Conservation (phyloP, 1,140 invertebrate species). For the Pseudomyrmex concolor region DNA sequence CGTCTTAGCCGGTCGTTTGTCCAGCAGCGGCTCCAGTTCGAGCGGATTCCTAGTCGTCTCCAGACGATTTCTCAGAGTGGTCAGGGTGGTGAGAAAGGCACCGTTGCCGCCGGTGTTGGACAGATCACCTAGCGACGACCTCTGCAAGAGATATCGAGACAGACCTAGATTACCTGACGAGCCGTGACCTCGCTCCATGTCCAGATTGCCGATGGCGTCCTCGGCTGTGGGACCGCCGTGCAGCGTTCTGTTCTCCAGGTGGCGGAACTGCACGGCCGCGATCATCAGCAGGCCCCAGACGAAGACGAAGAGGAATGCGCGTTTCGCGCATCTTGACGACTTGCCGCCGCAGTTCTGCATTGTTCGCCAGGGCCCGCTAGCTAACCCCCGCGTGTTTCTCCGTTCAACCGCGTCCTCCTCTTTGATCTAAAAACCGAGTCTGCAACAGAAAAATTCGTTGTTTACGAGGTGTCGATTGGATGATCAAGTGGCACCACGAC, state of each 20-base stretch:
- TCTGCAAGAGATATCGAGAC: constrained; percentile 79
- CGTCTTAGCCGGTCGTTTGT: constrained; percentile 88
- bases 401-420: constrained; percentile 27
- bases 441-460: constrained; percentile 30
- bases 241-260: constrained; percentile 77
- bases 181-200: constrained; percentile 58
- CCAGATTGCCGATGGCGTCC: constrained; percentile 68
- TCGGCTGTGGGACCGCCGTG: constrained; percentile 72
- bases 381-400: background rate
- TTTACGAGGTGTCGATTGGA: constrained; percentile 17
- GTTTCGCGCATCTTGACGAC: constrained; percentile 83
- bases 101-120: constrained; percentile 65
- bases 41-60: constrained; percentile 79
- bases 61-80: constrained; percentile 72
- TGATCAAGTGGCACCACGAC: background rate
- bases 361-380: constrained; percentile 69
- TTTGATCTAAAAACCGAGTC: background rate
- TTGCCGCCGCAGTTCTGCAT: constrained; percentile 77
- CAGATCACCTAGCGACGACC: constrained; percentile 48
- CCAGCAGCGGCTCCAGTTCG: constrained; percentile 86
- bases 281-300: constrained; percentile 85
- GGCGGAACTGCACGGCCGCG: constrained; percentile 81
- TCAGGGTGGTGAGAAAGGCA: constrained; percentile 66
- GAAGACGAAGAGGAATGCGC: constrained; percentile 83
- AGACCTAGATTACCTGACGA: constrained; percentile 80